Conservation (phyloP, 1,140 invertebrate genomes). For the Ceratina australensis region DNA sequence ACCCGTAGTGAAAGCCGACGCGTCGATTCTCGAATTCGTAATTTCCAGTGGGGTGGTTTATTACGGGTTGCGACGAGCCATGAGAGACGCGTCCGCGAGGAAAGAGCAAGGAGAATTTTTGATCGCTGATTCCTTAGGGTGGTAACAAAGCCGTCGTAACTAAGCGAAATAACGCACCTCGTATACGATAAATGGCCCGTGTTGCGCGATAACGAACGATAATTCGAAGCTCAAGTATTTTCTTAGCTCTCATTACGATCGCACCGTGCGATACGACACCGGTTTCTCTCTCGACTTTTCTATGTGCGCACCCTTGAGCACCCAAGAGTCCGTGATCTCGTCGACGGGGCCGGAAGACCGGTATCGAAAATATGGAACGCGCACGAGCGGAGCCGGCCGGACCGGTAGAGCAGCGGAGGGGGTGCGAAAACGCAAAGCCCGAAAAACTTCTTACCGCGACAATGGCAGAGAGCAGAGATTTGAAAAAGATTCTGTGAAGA, state of each 20-base stretch:
- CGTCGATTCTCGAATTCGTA: conserved; percentile 67
- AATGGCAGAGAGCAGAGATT: conserved; percentile 75
- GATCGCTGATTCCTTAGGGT: no score
- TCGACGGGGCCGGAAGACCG: conserved; percentile 32
- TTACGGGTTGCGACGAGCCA: conserved; percentile 43
- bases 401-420: conserved; percentile 38
- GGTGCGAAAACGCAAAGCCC: conserved; percentile 44
- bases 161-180: not conserved
- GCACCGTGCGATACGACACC: conserved; percentile 37
- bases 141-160: not conserved
- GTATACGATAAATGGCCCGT: no score
- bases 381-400: conserved; percentile 22
- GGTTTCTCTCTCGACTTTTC: conserved; percentile 25
- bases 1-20: conserved; percentile 63
- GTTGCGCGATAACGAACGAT: no score
- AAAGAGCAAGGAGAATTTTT: not conserved
- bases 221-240: no score
- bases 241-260: conserved; percentile 44
- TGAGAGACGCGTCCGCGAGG: conserved; percentile 22
- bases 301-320: conserved; percentile 64
- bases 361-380: conserved; percentile 50
- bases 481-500: conserved; percentile 74
- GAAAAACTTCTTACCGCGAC: conserved; percentile 78
- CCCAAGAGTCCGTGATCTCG: conserved; percentile 68
- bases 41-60: conserved; percentile 51